Evolutionary conservation across 2,888 invertebrate species (phyloP).

Genomic region (Abscondita cerata): DNA sequence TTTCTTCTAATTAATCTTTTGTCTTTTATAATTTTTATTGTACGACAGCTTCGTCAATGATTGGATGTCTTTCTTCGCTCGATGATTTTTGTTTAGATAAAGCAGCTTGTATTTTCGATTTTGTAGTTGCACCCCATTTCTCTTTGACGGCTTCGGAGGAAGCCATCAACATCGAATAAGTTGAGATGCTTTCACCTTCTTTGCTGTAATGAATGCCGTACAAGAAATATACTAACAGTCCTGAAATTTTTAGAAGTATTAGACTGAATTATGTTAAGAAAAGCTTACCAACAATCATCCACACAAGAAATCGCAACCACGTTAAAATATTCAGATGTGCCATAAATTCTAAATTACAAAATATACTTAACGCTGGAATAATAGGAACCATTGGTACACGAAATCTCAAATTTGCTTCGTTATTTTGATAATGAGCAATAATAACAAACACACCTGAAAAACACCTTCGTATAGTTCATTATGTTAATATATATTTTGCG

Average conservation of each 20-base stretch:
- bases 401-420: slow-evolving; percentile 69
- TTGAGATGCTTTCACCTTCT: slow-evolving; percentile 69
- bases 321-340: slow-evolving; percentile 80
- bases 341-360: slow-evolving; percentile 84
- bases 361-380: slow-evolving; percentile 79
- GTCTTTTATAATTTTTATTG: slow-evolving; percentile 17
- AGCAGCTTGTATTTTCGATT: slow-evolving; percentile 53
- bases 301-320: slow-evolving; percentile 84
- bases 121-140: slow-evolving; percentile 66
- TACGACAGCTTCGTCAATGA: slow-evolving; percentile 53
- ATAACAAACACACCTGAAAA: slow-evolving; percentile 74
- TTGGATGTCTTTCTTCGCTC: slow-evolving; percentile 55
- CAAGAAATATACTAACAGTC: slow-evolving; percentile 80
- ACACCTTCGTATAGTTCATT: not conserved
- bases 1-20: not conserved
- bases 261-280: not conserved
- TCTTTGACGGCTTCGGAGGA: slow-evolving; percentile 68
- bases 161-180: slow-evolving; percentile 71
- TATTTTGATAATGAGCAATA: slow-evolving; percentile 74
- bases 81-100: slow-evolving; percentile 54
- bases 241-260: slow-evolving; percentile 56
- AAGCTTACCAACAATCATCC: slow-evolving; percentile 80
- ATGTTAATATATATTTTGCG: not conserved
- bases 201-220: slow-evolving; percentile 89
- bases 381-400: slow-evolving; percentile 84